Percentiles rank a stretch among this genome's conserved stretches.
Conservation (phyloP, 2,888 invertebrate genomes). For the Drosophila meridionalis region DNA sequence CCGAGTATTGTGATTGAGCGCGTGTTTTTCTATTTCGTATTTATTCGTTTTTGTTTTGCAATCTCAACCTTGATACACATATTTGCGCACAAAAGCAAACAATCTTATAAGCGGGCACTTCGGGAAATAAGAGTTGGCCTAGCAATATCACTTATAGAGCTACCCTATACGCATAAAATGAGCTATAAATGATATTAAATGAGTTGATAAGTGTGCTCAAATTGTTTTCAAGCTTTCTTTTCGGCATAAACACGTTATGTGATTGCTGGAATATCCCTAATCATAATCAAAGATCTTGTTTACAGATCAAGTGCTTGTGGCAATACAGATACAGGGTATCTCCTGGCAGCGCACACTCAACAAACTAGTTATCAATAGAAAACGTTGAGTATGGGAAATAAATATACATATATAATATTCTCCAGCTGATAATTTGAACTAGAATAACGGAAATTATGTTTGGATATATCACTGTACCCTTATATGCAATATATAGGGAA, state of each 20-base stretch:
- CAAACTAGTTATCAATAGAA: not conserved
- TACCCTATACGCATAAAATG: conserved; percentile 5
- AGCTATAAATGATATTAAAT: not conserved
- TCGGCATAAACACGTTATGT: not conserved
- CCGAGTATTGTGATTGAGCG: not conserved
- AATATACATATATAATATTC: not conserved
- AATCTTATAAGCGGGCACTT: conserved; percentile 50
- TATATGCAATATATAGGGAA: not conserved
- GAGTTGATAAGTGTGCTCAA: not conserved
- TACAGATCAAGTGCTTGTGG: not conserved
- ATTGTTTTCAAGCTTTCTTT: not conserved
- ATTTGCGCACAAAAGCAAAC: conserved; percentile 65
- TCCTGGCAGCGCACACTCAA: not conserved
- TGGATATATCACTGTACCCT: not conserved
- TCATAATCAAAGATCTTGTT: not conserved
- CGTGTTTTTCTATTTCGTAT: conserved; percentile 23
- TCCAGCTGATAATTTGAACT: not conserved
- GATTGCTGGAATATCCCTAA: not conserved
- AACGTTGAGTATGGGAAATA: not conserved
- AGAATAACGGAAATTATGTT: not conserved
- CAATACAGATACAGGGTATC: not conserved
- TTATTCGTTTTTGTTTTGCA: conserved; percentile 39
- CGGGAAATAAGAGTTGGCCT: conserved; percentile 10
- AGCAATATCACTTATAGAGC: not conserved
- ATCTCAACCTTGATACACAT: conserved; percentile 69